Conservation (phyloP, 2,888 invertebrate species). For the Meliscaeva auricollis region DNA sequence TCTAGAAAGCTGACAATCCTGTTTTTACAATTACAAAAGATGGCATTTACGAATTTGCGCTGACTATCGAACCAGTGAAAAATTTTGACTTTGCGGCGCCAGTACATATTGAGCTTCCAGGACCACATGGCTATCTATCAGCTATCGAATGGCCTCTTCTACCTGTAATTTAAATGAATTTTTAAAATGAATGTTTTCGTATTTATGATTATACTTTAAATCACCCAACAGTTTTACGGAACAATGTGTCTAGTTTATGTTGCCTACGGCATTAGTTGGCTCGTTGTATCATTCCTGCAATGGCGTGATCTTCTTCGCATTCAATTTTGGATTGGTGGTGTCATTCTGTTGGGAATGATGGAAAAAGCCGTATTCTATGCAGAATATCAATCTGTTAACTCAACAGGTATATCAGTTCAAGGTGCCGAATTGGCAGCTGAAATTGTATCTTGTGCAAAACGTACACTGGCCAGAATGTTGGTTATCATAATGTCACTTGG, state of each 20-base stretch:
- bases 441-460: conserved; percentile 95
- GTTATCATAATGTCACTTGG: conserved; percentile 97
- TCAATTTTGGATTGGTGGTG: conserved; percentile 98
- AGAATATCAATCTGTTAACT: conserved; percentile 92
- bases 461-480: conserved; percentile 95
- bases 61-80: conserved; percentile 84
- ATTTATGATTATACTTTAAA: neutral
- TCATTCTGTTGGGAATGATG: conserved; percentile 93
- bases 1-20: conserved; percentile 83
- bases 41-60: conserved; percentile 89
- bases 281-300: conserved; percentile 91
- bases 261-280: conserved; percentile 92
- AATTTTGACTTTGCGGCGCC: conserved; percentile 85
- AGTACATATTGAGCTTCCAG: conserved; percentile 89
- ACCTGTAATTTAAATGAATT: conserved; percentile 86
- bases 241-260: conserved; percentile 95
- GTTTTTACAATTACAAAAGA: conserved; percentile 87
- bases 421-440: conserved; percentile 94
- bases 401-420: conserved; percentile 87
- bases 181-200: neutral
- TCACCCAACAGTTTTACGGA: conserved; percentile 90
- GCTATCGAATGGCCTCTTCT: conserved; percentile 95
- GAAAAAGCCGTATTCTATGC: conserved; percentile 96
- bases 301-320: conserved; percentile 96
- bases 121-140: conserved; percentile 92